Evolutionary conservation across 2,113 vertebrate genomes (phyloP).

Genomic region (Ictidomys tridecemlineatus): DNA sequence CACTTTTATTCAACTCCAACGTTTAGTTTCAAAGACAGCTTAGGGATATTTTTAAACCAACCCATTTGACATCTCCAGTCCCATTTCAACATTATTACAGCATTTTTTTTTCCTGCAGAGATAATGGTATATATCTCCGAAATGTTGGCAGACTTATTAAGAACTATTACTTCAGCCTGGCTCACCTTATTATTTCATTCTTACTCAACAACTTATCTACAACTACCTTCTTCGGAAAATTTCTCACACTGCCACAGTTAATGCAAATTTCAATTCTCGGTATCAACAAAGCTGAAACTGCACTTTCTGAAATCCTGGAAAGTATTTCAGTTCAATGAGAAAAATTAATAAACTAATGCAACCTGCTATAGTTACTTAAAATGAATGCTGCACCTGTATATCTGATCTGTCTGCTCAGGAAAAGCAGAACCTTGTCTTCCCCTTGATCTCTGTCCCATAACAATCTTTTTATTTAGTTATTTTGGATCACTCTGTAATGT

Average conservation of each 20-base stretch:
- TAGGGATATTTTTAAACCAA: constrained; percentile 75
- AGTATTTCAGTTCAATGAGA: constrained; percentile 65
- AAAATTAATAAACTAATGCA: constrained; percentile 51
- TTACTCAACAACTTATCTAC: constrained; percentile 14
- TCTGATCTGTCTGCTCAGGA: constrained; percentile 27
- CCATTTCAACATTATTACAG: constrained; percentile 53
- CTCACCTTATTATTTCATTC: constrained; percentile 31
- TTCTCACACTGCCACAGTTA: constrained; percentile 15
- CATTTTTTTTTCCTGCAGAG: constrained; percentile 33
- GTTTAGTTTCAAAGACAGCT: constrained; percentile 70
- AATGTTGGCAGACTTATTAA: constrained; percentile 30
- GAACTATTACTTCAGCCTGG: constrained; percentile 32
- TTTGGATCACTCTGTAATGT: constrained; percentile 34
- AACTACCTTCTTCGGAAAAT: constrained; percentile 36
- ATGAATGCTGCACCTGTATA: constrained; percentile 59
- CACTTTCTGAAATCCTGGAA: constrained; percentile 79
- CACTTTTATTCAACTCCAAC: constrained; percentile 78
- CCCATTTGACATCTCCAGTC: constrained; percentile 69
- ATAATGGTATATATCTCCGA: constrained; percentile 44
- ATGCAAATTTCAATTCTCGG: constrained; percentile 75
- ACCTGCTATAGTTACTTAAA: constrained; percentile 42
- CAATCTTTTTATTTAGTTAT: background rate
- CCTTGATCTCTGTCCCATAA: constrained; percentile 67
- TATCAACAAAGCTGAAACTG: constrained; percentile 66
- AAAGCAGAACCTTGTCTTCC: constrained; percentile 56